A percentile compares a stretch with the other conserved stretches of the same genome.
Evolutionary conservation across 2,888 invertebrate genomes (phyloP).

Genomic region (Drosophila rubida): DNA sequence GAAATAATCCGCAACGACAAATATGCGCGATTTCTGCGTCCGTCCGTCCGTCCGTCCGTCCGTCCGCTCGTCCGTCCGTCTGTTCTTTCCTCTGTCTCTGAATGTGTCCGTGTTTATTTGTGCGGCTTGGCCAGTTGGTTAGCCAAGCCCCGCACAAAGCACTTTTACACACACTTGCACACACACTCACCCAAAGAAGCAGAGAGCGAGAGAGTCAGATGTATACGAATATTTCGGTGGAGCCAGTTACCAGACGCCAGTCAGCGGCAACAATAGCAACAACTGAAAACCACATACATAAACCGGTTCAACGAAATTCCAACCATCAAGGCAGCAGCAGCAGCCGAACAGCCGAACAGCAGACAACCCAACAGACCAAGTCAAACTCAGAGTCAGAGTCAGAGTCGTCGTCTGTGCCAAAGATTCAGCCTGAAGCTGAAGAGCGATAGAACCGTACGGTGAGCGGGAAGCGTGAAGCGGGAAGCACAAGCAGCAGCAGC

Average conservation of each 20-base stretch:
- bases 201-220: conserved; percentile 8
- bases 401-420: conserved; percentile 47
- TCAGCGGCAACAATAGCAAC: conserved; percentile 56
- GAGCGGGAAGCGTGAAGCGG: not conserved
- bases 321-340: conserved; percentile 59
- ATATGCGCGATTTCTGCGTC: conserved; percentile 71
- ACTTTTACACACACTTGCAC: conserved; percentile 23
- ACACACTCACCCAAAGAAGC: not conserved
- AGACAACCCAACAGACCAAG: conserved; percentile 42
- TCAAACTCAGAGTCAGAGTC: conserved; percentile 26
- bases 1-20: conserved; percentile 79
- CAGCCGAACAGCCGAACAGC: conserved; percentile 29
- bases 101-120: conserved; percentile 58
- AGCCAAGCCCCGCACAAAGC: conserved; percentile 72
- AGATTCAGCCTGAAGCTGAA: conserved; percentile 45
- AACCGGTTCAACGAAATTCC: conserved; percentile 79
- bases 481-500: conserved; percentile 54
- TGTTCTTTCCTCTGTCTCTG: conserved; percentile 1
- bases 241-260: conserved; percentile 77
- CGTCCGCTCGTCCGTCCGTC: not conserved
- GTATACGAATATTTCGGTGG: conserved; percentile 57
- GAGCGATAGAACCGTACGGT: conserved; percentile 9
- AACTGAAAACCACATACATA: conserved; percentile 73
- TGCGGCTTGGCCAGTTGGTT: conserved; percentile 75
- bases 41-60: not conserved